Percentiles rank a stretch among this genome's conserved stretches.
phyloP scores from a whole-genome alignment of 2,797 vertebrate genomes.

The Lepus oiostolus region DNA sequence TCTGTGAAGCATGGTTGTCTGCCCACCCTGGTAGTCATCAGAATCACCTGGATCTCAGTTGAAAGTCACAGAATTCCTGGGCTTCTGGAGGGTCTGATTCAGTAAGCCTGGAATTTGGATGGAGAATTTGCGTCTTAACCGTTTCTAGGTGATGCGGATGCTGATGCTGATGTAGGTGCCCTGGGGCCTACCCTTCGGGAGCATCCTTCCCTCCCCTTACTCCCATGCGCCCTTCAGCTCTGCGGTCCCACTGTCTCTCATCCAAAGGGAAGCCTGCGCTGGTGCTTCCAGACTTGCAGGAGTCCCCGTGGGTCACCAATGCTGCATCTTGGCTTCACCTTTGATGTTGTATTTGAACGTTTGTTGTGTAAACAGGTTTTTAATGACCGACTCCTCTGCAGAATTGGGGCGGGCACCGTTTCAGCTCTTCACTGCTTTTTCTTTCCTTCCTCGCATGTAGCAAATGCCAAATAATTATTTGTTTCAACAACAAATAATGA shows the following conservation, averaged over 20 bases:
- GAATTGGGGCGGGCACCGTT: not conserved
- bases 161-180: not conserved
- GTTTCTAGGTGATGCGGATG: not conserved
- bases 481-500: no score
- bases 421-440: not conserved
- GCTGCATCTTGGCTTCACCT: not conserved
- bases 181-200: not conserved
- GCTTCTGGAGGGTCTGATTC: not conserved
- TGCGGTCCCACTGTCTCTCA: not conserved
- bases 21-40: not conserved
- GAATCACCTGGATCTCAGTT: not conserved
- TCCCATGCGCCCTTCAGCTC: not conserved
- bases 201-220: not conserved
- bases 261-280: not conserved
- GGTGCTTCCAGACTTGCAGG: not conserved
- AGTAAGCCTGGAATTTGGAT: not conserved
- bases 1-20: not conserved
- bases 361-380: not conserved
- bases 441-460: not conserved
- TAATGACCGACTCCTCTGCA: not conserved
- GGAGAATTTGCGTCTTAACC: not conserved
- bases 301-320: not conserved
- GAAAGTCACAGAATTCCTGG: not conserved
- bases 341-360: not conserved
- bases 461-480: constrained; percentile 5